Evolutionary conservation across 2,888 invertebrate genomes (phyloP).

Genomic region (Acholoe squamosa): DNA sequence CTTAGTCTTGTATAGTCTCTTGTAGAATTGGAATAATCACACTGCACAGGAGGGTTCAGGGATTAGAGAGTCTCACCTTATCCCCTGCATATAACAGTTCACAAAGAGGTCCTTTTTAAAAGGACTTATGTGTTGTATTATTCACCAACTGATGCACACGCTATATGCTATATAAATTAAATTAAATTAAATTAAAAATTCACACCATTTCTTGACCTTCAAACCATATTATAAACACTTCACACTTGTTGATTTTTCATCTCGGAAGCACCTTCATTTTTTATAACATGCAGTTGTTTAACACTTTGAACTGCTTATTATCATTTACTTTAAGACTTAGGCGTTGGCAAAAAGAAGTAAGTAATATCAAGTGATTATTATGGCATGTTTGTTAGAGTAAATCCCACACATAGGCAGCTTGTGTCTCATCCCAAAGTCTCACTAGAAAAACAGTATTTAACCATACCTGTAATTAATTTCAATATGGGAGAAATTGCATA

Average conservation of each 20-base stretch:
- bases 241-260: conserved; percentile 25
- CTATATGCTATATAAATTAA: not conserved
- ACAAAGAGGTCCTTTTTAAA: not conserved
- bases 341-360: not conserved
- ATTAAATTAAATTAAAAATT: not conserved
- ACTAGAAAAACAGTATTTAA: too few species aligned
- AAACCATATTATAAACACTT: not conserved
- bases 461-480: too few species aligned
- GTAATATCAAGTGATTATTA: not conserved
- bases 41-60: not conserved
- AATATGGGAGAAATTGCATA: not conserved
- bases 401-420: too few species aligned
- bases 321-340: not conserved
- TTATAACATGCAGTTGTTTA: not conserved
- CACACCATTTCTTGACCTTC: not conserved
- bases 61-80: not conserved
- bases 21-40: not conserved
- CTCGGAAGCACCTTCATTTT: conserved; percentile 26
- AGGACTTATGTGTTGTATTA: not conserved
- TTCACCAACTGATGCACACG: not conserved
- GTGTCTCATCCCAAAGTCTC: too few species aligned
- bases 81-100: not conserved
- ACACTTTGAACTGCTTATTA: not conserved
- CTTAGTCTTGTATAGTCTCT: not conserved
- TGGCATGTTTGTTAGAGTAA: too few species aligned